Conservation (phyloP, 2,113 vertebrate species). For the Barbus barbus region DNA sequence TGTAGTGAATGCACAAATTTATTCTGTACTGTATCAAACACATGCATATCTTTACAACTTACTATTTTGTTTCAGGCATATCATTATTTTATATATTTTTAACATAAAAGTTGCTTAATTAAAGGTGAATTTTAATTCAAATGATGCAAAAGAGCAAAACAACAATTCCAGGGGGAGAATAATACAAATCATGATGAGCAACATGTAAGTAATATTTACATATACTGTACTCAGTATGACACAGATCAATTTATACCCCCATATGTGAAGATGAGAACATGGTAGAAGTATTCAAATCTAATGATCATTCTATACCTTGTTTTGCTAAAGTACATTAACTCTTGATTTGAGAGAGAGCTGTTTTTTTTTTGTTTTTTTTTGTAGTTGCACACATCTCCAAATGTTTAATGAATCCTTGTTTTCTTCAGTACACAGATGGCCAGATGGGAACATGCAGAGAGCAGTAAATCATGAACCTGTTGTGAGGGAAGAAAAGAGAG, state of each 20-base stretch:
- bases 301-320: background rate
- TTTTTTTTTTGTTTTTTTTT: background rate
- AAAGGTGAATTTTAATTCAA: background rate
- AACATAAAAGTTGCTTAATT: background rate
- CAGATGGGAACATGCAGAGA: constrained; percentile 6
- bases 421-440: background rate
- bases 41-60: background rate
- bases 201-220: background rate
- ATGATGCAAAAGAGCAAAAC: background rate
- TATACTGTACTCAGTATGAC: background rate
- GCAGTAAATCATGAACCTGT: background rate
- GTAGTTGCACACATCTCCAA: constrained; percentile 15
- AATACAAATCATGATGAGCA: too few species aligned
- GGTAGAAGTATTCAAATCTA: background rate
- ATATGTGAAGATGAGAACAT: background rate
- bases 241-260: background rate
- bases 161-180: too few species aligned
- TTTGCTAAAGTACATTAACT: background rate
- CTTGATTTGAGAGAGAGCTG: background rate
- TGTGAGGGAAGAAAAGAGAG: constrained; percentile 31
- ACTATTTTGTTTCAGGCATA: background rate
- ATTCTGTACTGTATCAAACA: background rate
- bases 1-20: background rate
- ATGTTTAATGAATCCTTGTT: constrained; percentile 32
- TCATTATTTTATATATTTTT: background rate